Evolutionary conservation across 2,888 invertebrate species (phyloP).

Genomic region (Tachystola acroxantha): DNA sequence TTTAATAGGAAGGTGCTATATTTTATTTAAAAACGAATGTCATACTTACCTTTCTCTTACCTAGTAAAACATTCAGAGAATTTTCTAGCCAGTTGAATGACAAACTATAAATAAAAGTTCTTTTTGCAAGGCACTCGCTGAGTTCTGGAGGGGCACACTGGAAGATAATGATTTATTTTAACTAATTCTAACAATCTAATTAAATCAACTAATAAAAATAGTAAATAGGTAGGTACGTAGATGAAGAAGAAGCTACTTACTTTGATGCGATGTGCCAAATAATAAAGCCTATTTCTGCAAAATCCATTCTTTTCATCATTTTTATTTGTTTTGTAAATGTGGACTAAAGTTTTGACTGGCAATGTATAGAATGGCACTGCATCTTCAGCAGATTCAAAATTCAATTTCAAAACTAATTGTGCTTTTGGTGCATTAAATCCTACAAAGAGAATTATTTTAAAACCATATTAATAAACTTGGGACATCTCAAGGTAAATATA

Average conservation of each 20-base stretch:
- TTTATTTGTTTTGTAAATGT: slow-evolving; percentile 46
- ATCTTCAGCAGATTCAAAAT: slow-evolving; percentile 65
- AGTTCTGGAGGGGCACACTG: slow-evolving; percentile 61
- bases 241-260: no score
- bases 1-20: no score
- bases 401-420: slow-evolving; percentile 50
- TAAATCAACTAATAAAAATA: no score
- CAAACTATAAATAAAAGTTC: slow-evolving; percentile 75
- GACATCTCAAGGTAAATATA: no score
- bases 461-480: no score
- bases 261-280: slow-evolving; percentile 66
- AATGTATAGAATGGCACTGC: slow-evolving; percentile 72
- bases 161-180: no score
- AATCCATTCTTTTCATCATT: slow-evolving; percentile 55
- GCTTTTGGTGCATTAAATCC: slow-evolving; percentile 43
- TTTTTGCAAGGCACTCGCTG: slow-evolving; percentile 63
- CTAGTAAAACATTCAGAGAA: slow-evolving; percentile 70
- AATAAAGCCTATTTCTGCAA: slow-evolving; percentile 77
- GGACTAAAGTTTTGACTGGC: slow-evolving; percentile 45
- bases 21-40: no score
- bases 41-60: slow-evolving; percentile 36
- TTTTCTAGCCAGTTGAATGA: slow-evolving; percentile 73
- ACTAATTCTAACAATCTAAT: no score
- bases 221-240: no score
- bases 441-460: slow-evolving; percentile 24